Base-by-base conservation (phyloP, 1,140 invertebrate genomes). In the Drosophila rhopaloa region DNA sequence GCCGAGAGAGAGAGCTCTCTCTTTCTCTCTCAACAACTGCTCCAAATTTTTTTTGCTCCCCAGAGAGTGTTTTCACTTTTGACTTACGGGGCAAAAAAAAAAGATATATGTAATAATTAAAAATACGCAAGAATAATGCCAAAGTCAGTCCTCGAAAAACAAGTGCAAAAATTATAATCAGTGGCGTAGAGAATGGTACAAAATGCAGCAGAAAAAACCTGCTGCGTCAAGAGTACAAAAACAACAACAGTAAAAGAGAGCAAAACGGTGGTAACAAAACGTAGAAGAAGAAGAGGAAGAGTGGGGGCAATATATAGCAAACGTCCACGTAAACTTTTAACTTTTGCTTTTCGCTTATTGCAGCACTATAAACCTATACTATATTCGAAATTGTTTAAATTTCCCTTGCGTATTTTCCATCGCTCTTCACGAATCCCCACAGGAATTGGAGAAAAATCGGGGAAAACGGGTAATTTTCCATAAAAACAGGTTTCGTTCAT, bases 311-410 rank as follows among this genome's bases (percentile, higher is more conserved):
- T 27, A 43, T 62, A 65, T 62, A 71, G 70, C 75, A 83, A 88
- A 88, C 79, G 83, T 88, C 83, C 83, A 88, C 83, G 83, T 88
- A 88, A 88, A 88, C 83, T 88, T 88, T 88, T 89, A 88, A 79
- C 79, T 55, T 76, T 89, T 72, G 61, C 43, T 81, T 76, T 60
- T 88, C 10, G 58, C 66, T 16, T 56, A 19, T 58, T 75, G 38
- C 60, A 37, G 38, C 48, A 38, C 41, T 43, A 35, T 51, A 35
- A 35, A 38, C 47, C 44, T 65, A 29, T 24, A 27, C 48, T 47
- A 27, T 16, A 14, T 29, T 19, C 19, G 16, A 47, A 46, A 35
- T 11, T 48, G 8, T 38, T 41, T 10, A 14, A 47, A 43, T 11
- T 47, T 53, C 40, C 37, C 57, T 58, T 40, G 58, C 38, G 62